Percentiles rank a stretch among this genome's conserved stretches.
These are phyloP conservation scores for Megatriorchis doriae DNA, from an alignment of 2,113 vertebrate genomes.

Conservation along the genomic window DNA sequence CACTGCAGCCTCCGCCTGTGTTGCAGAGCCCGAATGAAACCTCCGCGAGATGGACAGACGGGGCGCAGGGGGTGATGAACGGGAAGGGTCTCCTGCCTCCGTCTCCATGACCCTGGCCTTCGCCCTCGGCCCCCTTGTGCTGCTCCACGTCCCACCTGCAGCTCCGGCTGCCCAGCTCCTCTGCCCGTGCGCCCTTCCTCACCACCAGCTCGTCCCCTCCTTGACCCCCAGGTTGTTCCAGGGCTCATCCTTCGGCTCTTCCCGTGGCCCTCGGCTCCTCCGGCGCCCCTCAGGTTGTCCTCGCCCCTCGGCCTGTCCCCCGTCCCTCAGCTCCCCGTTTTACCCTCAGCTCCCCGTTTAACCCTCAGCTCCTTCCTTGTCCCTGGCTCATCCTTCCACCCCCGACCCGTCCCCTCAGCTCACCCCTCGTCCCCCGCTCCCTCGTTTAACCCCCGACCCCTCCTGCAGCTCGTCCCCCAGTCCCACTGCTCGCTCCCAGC, in stretches of 20 bases:
- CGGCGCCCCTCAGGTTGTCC: too few species aligned
- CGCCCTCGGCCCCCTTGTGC: rapidly evolving
- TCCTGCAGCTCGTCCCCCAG: too few species aligned
- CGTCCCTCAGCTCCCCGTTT: too few species aligned
- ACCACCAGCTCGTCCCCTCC: not conserved
- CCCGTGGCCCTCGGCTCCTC: too few species aligned
- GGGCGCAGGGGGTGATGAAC: not conserved
- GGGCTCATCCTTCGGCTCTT: not conserved
- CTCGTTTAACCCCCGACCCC: too few species aligned
- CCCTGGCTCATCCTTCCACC: too few species aligned
- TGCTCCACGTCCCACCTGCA: not conserved
- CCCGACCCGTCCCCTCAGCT: too few species aligned
- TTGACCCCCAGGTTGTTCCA: too few species aligned
- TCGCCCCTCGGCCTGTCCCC: not conserved
- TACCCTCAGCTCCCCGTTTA: not conserved
- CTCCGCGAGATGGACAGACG: rapidly evolving
- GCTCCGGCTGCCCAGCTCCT: not conserved
- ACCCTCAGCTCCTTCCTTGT: not conserved
- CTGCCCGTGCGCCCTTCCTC: not conserved
- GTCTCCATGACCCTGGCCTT: not conserved
- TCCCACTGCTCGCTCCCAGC: too few species aligned
- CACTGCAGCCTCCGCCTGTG: not conserved
- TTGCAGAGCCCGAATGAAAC: rapidly evolving
- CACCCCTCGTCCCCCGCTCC: too few species aligned
- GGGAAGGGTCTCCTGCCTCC: not conserved